Evolutionary conservation across 2,797 vertebrate genomes (phyloP), one percentile per base, ranked within the genome.

Genomic region (Pristis pectinata): DNA sequence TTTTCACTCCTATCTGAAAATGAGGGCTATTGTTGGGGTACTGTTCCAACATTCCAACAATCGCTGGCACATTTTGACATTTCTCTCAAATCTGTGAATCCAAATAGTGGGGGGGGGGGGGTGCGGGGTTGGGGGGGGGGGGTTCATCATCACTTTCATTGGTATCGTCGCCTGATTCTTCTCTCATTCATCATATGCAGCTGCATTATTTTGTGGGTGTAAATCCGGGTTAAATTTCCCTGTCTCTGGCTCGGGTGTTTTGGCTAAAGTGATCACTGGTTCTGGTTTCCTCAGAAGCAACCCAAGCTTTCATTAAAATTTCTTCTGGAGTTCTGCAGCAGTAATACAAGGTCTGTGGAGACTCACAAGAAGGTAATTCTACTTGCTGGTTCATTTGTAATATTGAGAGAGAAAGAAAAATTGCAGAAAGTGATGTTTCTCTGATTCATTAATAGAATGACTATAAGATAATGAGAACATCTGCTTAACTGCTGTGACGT

Each of bases 401-500:
- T 59, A 59, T 61, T n/a, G 56, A 89, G 13, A 0, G 30, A 59
- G 37, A 37, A 37, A 41, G n/a, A 30, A 74, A 74, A 72, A 30
- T 11, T 93, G 67, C 67, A 44, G 41, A 67, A 93, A 74, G 70
- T 49, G 22, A 72, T 34, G 44, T 34, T 74, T 95, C 95, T 95
- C 94, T 96, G 95, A 95, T 95, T 95, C 96, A 53, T 93, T 96
- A 95, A 95, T 95, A 95, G 67, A 95, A 95, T 95, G 94, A 95
- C 95, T 70, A 95, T 94, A 95, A 95, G 95, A 95, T 95, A 95
- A 95, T 95, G 96, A 95, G 95, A 96, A 95, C 95, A 96, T 96
- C 95, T 96, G 94, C 94, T 95, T 94, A 95, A 96, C 95, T 95
- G 96, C 95, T 95, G 95, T 96, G 95, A 95, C 96, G 97, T 95